phyloP scores from a whole-genome alignment of 2,888 invertebrate species.

The Epinotia nisella region DNA sequence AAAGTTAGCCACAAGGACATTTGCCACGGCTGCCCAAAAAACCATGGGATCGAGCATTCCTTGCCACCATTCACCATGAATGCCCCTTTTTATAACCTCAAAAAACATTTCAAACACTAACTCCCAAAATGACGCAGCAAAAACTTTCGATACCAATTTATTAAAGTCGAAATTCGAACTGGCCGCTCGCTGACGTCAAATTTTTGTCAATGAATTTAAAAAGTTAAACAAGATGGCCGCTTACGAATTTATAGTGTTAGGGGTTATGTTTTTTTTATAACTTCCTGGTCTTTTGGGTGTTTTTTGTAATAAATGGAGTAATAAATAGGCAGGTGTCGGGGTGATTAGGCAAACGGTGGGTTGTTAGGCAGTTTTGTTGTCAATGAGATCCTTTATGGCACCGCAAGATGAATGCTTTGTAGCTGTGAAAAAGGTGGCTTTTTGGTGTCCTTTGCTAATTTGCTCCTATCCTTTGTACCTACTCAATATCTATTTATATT shows the following conservation, averaged over 20 bases:
- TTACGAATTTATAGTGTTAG: slow-evolving; percentile 65
- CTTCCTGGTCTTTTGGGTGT: slow-evolving; percentile 74
- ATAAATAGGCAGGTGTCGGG: slow-evolving; percentile 80
- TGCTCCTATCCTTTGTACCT: slow-evolving; percentile 6
- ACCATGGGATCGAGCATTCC: slow-evolving; percentile 76
- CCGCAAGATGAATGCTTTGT: slow-evolving; percentile 57
- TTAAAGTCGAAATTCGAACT: slow-evolving; percentile 57
- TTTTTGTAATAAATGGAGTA: slow-evolving; percentile 57
- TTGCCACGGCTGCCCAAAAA: slow-evolving; percentile 75
- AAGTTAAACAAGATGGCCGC: slow-evolving; percentile 63
- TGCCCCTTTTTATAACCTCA: slow-evolving; percentile 49
- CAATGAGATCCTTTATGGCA: slow-evolving; percentile 62
- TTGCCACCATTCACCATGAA: slow-evolving; percentile 63
- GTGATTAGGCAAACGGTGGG: slow-evolving; percentile 76
- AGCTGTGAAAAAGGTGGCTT: slow-evolving; percentile 45
- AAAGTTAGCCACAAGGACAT: slow-evolving; percentile 67
- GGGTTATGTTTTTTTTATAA: slow-evolving; percentile 69
- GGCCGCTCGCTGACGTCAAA: slow-evolving; percentile 48
- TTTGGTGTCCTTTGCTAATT: slow-evolving; percentile 36
- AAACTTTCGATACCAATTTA: slow-evolving; percentile 50
- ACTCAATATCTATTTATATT: slow-evolving; percentile 4
- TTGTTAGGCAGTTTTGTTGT: slow-evolving; percentile 61
- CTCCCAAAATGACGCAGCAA: slow-evolving; percentile 37
- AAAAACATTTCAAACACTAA: slow-evolving; percentile 25
- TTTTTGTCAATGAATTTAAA: slow-evolving; percentile 70